A percentile compares a stretch with the other conserved stretches of the same genome.
Evolutionary conservation across 2,888 invertebrate genomes (phyloP).

Genomic region (Leptopilina myrica): DNA sequence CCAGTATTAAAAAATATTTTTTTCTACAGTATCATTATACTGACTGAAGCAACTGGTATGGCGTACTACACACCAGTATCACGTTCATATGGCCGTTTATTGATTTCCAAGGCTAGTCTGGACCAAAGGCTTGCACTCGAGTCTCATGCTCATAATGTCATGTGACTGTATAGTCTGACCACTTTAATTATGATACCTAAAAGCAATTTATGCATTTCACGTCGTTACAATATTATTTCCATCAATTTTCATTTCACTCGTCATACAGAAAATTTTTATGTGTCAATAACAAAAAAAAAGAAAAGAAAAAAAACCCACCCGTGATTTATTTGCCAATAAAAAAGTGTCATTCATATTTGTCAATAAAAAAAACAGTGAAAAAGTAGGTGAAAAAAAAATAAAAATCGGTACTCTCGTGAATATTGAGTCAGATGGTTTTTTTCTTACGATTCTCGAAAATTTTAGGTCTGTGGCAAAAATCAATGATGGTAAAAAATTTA

Average conservation of each 20-base stretch:
- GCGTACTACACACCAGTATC: background rate
- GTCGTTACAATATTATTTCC: constrained; percentile 38
- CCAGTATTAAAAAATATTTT: background rate
- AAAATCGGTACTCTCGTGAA: too few species aligned
- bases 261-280: too few species aligned
- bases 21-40: background rate
- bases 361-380: too few species aligned
- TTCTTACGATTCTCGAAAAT: too few species aligned
- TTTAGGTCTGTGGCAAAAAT: too few species aligned
- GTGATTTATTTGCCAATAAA: too few species aligned
- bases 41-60: constrained; percentile 11
- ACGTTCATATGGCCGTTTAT: constrained; percentile 61
- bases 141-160: constrained; percentile 51
- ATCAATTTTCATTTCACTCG: background rate
- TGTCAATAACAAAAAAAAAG: too few species aligned
- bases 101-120: constrained; percentile 62
- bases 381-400: too few species aligned
- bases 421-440: too few species aligned
- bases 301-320: too few species aligned
- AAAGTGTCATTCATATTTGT: too few species aligned
- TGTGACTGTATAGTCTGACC: constrained; percentile 46
- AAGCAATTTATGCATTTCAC: constrained; percentile 48
- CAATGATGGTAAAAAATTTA: too few species aligned
- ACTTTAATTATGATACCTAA: constrained; percentile 55
- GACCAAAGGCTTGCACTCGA: constrained; percentile 49